These are phyloP conservation scores for Sapajus apella DNA, from an alignment of 2,113 vertebrate species.

Conservation along the genomic window DNA sequence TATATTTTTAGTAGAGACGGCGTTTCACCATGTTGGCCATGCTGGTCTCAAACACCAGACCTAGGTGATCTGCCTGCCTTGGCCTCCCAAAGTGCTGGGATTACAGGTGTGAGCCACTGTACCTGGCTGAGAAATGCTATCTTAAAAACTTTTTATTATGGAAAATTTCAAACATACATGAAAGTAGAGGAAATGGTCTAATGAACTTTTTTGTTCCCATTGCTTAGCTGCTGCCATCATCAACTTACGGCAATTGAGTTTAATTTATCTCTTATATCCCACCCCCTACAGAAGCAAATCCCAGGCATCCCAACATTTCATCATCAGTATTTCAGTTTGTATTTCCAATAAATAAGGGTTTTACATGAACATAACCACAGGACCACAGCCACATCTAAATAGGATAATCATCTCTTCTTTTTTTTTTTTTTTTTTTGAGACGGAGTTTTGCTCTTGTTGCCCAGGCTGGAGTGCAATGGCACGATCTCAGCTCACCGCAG, in stretches of 20 bases:
- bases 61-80: neutral
- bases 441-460: too few species aligned
- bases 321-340: neutral
- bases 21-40: neutral
- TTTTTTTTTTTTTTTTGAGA: neutral
- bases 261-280: neutral
- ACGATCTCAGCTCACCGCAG: too few species aligned
- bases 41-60: neutral
- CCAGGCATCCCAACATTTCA: neutral
- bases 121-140: neutral
- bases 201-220: neutral
- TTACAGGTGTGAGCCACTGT: neutral
- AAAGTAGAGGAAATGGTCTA: neutral
- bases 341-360: neutral
- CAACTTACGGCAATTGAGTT: neutral
- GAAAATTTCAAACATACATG: constrained; percentile 7
- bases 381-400: neutral
- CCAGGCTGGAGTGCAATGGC: too few species aligned
- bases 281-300: neutral
- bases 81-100: neutral
- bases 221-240: neutral
- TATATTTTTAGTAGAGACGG: neutral
- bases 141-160: neutral
- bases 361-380: neutral
- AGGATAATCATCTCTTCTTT: neutral